Conservation (phyloP, 2,797 vertebrate species). For the Clarias platycephalus region DNA sequence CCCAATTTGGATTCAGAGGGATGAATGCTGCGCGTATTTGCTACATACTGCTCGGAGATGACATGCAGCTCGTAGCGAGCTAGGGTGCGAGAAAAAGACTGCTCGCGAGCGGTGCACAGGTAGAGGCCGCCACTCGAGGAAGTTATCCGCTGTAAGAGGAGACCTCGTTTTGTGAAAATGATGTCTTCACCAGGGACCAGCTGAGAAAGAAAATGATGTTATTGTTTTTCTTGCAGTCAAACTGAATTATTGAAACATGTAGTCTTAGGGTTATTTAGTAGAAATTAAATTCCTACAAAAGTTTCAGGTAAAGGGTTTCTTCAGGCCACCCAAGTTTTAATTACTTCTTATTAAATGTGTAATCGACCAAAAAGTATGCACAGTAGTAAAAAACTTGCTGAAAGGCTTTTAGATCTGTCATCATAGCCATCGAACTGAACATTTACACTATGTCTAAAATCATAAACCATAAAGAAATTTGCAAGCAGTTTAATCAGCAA, state of each 20-base stretch:
- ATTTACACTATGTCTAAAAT: not conserved
- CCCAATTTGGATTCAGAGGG: constrained; percentile 31
- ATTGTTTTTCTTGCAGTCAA: not conserved
- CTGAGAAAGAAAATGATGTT: constrained; percentile 55
- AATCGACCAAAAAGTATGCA: not conserved
- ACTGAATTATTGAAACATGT: not conserved
- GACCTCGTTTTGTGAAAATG: constrained; percentile 71
- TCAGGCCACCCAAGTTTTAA: not conserved
- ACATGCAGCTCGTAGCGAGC: constrained; percentile 74
- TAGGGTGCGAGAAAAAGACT: constrained; percentile 72
- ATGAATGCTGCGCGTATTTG: constrained; percentile 29
- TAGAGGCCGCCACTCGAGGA: constrained; percentile 71
- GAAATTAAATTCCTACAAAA: not conserved
- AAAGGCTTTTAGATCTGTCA: not conserved
- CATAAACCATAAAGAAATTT: not conserved
- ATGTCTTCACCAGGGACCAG: constrained; percentile 58
- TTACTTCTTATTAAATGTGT: not conserved
- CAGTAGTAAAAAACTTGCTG: not conserved
- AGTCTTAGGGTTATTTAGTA: not conserved
- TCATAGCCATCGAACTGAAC: not conserved
- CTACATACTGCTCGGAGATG: constrained; percentile 66
- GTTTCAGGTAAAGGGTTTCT: not conserved
- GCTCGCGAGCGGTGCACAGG: constrained; percentile 73
- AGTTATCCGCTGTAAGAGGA: constrained; percentile 76
- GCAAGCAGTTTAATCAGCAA: not conserved